Percentiles rank a stretch among this genome's conserved stretches.
Conservation (phyloP, 2,797 vertebrate species). For the Coregonus sp. region DNA sequence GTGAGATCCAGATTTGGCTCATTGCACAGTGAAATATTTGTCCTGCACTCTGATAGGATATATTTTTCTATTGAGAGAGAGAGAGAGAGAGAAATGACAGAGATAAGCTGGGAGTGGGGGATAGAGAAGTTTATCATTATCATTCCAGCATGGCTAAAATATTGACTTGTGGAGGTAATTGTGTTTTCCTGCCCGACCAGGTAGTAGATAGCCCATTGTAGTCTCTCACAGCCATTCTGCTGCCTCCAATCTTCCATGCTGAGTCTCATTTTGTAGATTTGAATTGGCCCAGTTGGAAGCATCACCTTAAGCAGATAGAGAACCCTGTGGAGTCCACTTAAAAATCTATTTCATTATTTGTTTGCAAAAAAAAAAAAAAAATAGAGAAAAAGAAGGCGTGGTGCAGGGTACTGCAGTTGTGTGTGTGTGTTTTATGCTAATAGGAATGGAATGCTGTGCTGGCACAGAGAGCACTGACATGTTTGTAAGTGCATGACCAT, state of each 20-base stretch:
- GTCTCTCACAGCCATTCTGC: not conserved
- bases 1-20: constrained; percentile 40
- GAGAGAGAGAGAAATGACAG: constrained; percentile 10
- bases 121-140: constrained; percentile 10
- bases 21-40: constrained; percentile 47
- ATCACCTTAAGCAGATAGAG: not conserved
- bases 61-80: constrained; percentile 18
- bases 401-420: not conserved
- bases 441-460: not conserved
- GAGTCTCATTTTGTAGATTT: not conserved
- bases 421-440: not conserved
- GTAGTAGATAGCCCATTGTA: constrained; percentile 1
- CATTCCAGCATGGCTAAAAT: not conserved
- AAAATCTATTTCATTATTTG: not conserved
- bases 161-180: not conserved
- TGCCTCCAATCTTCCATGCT: not conserved
- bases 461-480: too few species aligned
- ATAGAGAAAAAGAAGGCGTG: too few species aligned
- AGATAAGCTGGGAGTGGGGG: constrained; percentile 13
- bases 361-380: not conserved
- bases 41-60: constrained; percentile 35
- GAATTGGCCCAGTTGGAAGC: not conserved
- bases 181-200: constrained; percentile 2
- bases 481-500: too few species aligned
- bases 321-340: constrained; percentile 11